Conservation (phyloP, 2,797 vertebrate genomes). For the Dicrostonyx torquatus region DNA sequence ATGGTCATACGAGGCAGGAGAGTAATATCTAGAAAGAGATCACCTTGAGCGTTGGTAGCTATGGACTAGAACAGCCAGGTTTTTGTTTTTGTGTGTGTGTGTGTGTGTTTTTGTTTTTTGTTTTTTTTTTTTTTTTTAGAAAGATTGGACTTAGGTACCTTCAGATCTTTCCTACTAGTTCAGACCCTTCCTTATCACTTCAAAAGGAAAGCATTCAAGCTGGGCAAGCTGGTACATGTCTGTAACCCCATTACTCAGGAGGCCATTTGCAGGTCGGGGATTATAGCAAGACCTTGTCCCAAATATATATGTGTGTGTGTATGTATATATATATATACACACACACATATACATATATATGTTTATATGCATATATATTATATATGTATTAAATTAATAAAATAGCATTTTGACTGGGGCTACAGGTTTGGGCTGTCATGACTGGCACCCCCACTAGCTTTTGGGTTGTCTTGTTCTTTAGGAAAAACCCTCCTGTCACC, state of each 20-base stretch:
- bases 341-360: no score
- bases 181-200: not conserved
- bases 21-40: not conserved
- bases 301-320: not conserved
- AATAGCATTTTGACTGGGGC: not conserved
- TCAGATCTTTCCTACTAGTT: conserved; percentile 6
- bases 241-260: not conserved
- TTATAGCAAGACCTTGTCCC: not conserved
- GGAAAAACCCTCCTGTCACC: not conserved
- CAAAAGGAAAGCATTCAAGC: not conserved
- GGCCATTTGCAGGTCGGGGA: not conserved
- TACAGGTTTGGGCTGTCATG: not conserved
- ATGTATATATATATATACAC: no score
- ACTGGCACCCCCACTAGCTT: not conserved
- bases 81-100: no score
- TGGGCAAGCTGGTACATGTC: not conserved
- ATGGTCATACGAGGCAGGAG: not conserved
- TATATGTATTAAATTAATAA: not conserved
- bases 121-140: not conserved
- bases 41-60: not conserved
- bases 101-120: no score
- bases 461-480: not conserved
- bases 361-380: no score
- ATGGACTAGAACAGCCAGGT: not conserved
- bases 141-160: not conserved